Base-by-base conservation (phyloP, 2,797 vertebrate species). In the Acipenser ruthenus region DNA sequence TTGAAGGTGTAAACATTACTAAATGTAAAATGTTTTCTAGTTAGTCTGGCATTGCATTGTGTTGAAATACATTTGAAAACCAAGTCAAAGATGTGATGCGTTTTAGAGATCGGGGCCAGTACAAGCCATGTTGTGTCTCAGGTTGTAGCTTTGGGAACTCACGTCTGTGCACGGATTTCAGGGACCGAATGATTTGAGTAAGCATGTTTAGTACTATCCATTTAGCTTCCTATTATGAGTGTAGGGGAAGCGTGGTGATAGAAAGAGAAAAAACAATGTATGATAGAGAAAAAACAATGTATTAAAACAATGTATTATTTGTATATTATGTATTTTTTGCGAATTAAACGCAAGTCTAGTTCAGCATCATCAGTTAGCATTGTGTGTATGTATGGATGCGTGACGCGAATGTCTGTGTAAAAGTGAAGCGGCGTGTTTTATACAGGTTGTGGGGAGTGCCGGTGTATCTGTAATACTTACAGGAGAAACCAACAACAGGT, bases 401-500 rank as follows among this genome's bases (percentile, higher is more conserved):
- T 50, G 65, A 3, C 8, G 12, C 53, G 18, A 13, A 7, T 47
- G 9, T 18, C 15, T 18, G 50, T 7, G 49, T 50, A 56, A 12
- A 50, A 18, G 37, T 10, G 9, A 11, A 37, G 23, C 6, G 10
- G 6, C 50, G 37, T 49, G 18, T 10, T 49, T 49, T 37, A 12
- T 51, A 58, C 4, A 50, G 37, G 52, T 69, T 51, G 56, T 13
- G 23, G 10, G 37, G 9, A 48, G 49, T 13, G 58, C 49, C 62
- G 64, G 64, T 50, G 61, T 64, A 65, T 51, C 68, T 65, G 68
- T 56, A 67, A 67, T 62, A 65, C 67, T 67, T 47, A 11, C 23
- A 64, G 49, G 37, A 63, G 48, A 65, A 62, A 65, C 12, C 55
- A 58, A 58, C 68, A 72, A 72, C 71, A 72, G 71, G 71, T 72